Evolutionary conservation across 2,113 vertebrate species (phyloP).

Genomic region (Toxostoma redivivum): DNA sequence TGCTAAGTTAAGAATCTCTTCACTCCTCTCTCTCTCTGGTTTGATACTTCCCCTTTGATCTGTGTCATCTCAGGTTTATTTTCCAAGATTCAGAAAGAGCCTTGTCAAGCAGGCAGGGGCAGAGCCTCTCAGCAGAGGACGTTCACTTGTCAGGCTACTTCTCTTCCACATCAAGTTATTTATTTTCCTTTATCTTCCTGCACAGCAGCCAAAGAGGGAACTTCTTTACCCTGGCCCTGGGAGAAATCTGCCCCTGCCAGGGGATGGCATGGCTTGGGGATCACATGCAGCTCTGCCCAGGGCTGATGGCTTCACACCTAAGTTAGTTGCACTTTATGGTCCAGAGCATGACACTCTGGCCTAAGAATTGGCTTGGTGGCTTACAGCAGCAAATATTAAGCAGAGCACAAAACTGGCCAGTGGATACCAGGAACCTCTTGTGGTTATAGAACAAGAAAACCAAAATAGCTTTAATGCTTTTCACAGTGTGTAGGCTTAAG

Average conservation of each 20-base stretch:
- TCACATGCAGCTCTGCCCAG: not conserved
- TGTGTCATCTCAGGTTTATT: not conserved
- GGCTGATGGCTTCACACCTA: not conserved
- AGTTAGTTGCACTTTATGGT: not conserved
- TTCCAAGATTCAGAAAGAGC: not conserved
- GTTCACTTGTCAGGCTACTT: not conserved
- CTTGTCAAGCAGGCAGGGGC: accelerated
- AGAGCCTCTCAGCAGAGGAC: not conserved
- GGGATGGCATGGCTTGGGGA: not conserved
- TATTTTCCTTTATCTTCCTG: not conserved
- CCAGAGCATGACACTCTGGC: not conserved
- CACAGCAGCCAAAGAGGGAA: not conserved
- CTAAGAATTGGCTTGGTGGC: not conserved
- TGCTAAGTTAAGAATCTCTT: not conserved
- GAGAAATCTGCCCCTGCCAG: not conserved
- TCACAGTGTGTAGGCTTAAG: not conserved
- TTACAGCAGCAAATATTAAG: not conserved
- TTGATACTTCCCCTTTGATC: not conserved
- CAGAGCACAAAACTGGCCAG: not conserved
- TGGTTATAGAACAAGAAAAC: slow-evolving; percentile 5
- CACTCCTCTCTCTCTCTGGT: not conserved
- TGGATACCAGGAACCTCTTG: not conserved
- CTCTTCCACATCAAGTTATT: not conserved
- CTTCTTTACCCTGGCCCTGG: not conserved
- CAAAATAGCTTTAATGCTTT: not conserved